Base-by-base conservation (phyloP, 2,797 vertebrate genomes). In the Thamnophis elegans region DNA sequence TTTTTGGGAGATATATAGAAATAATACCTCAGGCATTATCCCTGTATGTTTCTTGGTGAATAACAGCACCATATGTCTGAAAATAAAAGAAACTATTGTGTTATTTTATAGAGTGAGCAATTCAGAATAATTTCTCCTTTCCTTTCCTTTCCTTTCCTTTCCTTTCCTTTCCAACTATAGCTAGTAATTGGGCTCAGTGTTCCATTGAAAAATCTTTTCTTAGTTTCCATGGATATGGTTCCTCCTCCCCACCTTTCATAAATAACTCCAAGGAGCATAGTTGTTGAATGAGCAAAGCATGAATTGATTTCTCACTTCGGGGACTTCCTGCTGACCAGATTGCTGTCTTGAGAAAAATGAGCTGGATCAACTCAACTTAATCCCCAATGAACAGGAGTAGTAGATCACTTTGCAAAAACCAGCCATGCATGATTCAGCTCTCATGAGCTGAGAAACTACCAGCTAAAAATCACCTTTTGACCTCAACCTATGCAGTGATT, bases 361-460 rank as follows among this genome's bases (percentile, higher is more conserved):
- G 89, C 86, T 68, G 87, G 95, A 95, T 90, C 94, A 96, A 94
- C 96, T 95, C 92, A 86, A 95, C 94, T 94, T 89, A 9, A 95
- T 95, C 96, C 95, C 96, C 94, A 94, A 90, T 95, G 97, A 96
- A 91, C 94, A 93, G 95, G 90, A 92, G 96, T 92, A 90, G 96
- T 96, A 96, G 96, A 97, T 97, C 97, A 96, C 96, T 93, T 96
- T 89, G 90, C 95, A 96, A 95, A 97, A 96, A 95, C 93, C 58
- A 96, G 96, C 95, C 96, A 96, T 62, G 47, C 54, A 62, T 96
- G 96, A 97, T 97, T 97, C 97, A 97, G 96, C 96, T n/a, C 97
- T 94, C 94, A 93, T 58, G 94, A 47, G 73, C 97, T 96, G 96
- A 96, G 96, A 92, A 91, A 95, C 95, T 94, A 96, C 93, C 95